Base-by-base conservation (phyloP, 92 coral and sea anemone species). In the Micromussa lordhowensis region DNA sequence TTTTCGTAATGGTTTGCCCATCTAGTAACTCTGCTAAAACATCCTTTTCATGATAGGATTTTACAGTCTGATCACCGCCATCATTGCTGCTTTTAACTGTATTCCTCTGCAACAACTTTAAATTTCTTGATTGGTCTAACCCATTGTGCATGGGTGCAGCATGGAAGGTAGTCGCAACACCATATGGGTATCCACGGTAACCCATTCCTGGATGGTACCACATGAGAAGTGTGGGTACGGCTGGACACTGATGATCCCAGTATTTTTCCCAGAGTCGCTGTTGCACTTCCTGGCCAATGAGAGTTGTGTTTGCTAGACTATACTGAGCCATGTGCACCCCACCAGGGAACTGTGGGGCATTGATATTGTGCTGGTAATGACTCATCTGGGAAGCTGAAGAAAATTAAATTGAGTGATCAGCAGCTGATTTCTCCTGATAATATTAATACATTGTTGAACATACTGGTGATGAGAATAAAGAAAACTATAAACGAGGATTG, bases 281-380 rank as follows among this genome's bases (percentile, higher is more conserved):
- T 19, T 86, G 82, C 28, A 77, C 82, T 31, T 86, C 82, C 75
- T 75, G 88, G 24, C 88, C 88, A 85, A 85, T 63, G 48, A 85
- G 77, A 49, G 83, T 86, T 55, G 89, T 86, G 89, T 77, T 86
- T 63, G 89, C 79, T 30, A 86, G 77, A 63, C 89, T 86, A 66
- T 34, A 77, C 26, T 86, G 83, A n/a, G 89, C 80, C 83, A 64
- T 48, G n/a, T 86, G 75, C 34, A 51, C 54, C 31, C 89, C 89
- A 61, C 77, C 68, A 21, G 89, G 89, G 77, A 86, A 86, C 51
- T 32, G 82, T 19, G 89, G 83, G 28, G 76, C 77, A 48, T 77
- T 77, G 77, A 77, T 86, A 36, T 86, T 86, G 77, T 77, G 34
- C 28, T 63, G 89, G 58, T 86, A 77, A 51, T 86, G 76, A 35